Evolutionary conservation across 1,140 invertebrate genomes (phyloP).

Genomic region (Onthophagus taurus): DNA sequence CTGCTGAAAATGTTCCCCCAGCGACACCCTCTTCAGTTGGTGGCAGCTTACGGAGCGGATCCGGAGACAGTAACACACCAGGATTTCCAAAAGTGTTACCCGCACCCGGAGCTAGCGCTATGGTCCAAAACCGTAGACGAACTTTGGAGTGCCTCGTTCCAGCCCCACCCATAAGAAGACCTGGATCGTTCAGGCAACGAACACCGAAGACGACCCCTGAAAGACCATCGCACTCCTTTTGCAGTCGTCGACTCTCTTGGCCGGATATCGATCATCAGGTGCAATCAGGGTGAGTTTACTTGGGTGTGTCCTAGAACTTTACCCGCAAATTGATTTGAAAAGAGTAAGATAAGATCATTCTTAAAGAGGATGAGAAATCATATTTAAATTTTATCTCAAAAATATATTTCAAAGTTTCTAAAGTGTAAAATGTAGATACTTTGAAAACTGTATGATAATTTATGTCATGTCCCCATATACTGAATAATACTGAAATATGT

Average conservation of each 20-base stretch:
- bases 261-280: conserved; percentile 71
- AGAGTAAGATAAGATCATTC: no score
- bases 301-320: no score
- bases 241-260: conserved; percentile 65
- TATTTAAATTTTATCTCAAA: no score
- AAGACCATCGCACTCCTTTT: conserved; percentile 56
- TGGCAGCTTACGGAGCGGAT: conserved; percentile 28
- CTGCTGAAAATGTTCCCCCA: conserved; percentile 18
- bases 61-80: conserved; percentile 34
- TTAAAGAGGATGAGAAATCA: no score
- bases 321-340: no score
- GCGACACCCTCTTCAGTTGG: no score
- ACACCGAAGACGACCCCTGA: conserved; percentile 46
- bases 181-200: conserved; percentile 50
- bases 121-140: conserved; percentile 42
- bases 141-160: conserved; percentile 53
- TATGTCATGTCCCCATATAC: no score
- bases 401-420: no score
- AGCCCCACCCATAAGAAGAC: conserved; percentile 39
- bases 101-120: conserved; percentile 49
- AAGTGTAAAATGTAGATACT: no score
- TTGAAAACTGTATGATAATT: no score
- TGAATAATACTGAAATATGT: no score
- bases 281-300: conserved; percentile 60
- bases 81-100: conserved; percentile 54